These are phyloP conservation scores for Lepidurus couesii DNA, from an alignment of 1,140 invertebrate genomes.

Conservation along the genomic window DNA sequence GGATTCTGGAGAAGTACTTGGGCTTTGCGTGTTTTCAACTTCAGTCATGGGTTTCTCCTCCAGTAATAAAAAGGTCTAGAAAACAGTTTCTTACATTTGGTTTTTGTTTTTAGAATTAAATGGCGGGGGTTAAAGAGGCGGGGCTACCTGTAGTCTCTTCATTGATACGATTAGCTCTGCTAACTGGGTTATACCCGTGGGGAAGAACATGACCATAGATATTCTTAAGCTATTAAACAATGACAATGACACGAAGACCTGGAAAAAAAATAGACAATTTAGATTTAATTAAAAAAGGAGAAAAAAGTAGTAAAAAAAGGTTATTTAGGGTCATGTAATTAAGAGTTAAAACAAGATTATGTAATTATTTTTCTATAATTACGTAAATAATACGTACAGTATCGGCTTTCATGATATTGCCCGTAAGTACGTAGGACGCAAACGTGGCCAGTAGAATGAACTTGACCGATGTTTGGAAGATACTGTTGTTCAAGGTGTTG, in stretches of 20 bases:
- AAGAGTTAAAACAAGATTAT: too few relatives aligned
- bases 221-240: constrained; percentile 28
- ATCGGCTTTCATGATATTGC: background rate
- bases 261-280: background rate
- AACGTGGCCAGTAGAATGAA: background rate
- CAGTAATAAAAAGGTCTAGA: background rate
- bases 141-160: background rate
- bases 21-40: background rate
- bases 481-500: constrained; percentile 39
- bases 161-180: background rate
- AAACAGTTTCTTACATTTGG: background rate
- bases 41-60: background rate
- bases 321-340: too few relatives aligned
- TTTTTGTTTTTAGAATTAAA: background rate
- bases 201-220: constrained; percentile 37
- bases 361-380: constrained; percentile 34
- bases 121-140: background rate
- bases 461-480: background rate
- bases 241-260: background rate
- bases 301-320: background rate
- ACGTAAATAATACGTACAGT: constrained; percentile 5
- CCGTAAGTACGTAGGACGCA: background rate
- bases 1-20: background rate
- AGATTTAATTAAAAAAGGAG: background rate
- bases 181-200: background rate